Base-by-base conservation (phyloP, 2,888 invertebrate species). In the Rambutsinella grinnellia region DNA sequence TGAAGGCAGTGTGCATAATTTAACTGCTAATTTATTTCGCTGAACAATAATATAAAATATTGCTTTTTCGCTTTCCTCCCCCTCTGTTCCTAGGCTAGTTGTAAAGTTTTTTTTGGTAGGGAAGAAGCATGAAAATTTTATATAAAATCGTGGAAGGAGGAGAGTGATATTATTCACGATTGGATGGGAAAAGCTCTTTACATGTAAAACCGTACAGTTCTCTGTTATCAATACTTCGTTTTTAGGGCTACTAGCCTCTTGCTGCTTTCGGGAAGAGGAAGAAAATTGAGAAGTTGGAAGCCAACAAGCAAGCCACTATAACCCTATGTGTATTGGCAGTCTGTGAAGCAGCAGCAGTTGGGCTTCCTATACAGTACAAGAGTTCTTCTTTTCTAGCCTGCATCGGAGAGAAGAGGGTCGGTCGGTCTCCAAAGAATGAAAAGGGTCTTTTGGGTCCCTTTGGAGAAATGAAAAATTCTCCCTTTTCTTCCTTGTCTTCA, bases 371-470 rank as follows among this genome's bases (percentile, higher is more conserved):
- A n/a, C n/a, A n/a, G n/a, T 46, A 15, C 17, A 15, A 46, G 17
- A 46, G 19, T 51, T 17, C n/a, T 51, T 19, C 21, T 19, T 51
- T 19, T 51, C 36, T 8, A 36, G 36, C 36, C 36, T 17, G 23
- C 47, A 63, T 66, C 54, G 74, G 56, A 65, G 56, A 47, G 51
- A 63, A 63, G 67, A 63, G 68, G 69, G 68, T 68, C 68, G 75
- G 58, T 53, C 63, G 76, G 69, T 76, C 76, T 76, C 69, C 69
- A 76, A 76, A 76, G 76, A 76, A 76, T 69, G 74, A 76, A 75
- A 75, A 76, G 76, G 76, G 76, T 76, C 76, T 76, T 36, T 74
- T 69, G 76, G 65, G 76, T 76, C 76, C 76, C 78, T 78, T 78
- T 78, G 72, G 71, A 78, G 72, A 78, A 78, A 77, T 77, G 67